These are phyloP conservation scores for Leptura quadrifasciata DNA, from an alignment of 2,888 invertebrate species.

Conservation along the genomic window DNA sequence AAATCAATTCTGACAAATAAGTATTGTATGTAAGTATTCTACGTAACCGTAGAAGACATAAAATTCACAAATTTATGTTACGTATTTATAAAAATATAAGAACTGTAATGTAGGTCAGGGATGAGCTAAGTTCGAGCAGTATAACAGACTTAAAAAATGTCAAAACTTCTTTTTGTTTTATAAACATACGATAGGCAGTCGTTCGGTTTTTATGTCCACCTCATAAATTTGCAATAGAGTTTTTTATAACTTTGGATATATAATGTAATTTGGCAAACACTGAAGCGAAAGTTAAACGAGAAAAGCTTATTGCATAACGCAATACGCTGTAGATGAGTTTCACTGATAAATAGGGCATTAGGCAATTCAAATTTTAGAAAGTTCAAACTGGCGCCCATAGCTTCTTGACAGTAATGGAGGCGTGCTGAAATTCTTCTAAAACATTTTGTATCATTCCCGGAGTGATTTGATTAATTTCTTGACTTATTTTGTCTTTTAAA, in stretches of 20 bases:
- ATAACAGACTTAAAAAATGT: neutral
- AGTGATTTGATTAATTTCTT: too few relatives aligned
- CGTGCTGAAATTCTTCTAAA: too few relatives aligned
- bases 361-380: too few relatives aligned
- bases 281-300: neutral
- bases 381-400: too few relatives aligned
- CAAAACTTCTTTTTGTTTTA: slow-evolving; percentile 25
- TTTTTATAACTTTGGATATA: neutral
- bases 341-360: neutral
- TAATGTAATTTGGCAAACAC: slow-evolving; percentile 3
- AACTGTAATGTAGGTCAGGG: neutral
- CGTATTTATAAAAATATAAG: neutral
- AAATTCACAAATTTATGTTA: neutral
- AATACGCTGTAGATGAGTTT: slow-evolving; percentile 3
- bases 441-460: too few relatives aligned
- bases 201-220: neutral
- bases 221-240: slow-evolving; percentile 1
- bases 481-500: too few relatives aligned
- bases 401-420: too few relatives aligned
- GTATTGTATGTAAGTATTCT: too few relatives aligned
- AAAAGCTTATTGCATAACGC: neutral
- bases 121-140: neutral
- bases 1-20: too few relatives aligned
- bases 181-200: slow-evolving; percentile 26
- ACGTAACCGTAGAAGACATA: too few relatives aligned